phyloP scores from a whole-genome alignment of 1,140 invertebrate genomes.

The Gerris buenoi region DNA sequence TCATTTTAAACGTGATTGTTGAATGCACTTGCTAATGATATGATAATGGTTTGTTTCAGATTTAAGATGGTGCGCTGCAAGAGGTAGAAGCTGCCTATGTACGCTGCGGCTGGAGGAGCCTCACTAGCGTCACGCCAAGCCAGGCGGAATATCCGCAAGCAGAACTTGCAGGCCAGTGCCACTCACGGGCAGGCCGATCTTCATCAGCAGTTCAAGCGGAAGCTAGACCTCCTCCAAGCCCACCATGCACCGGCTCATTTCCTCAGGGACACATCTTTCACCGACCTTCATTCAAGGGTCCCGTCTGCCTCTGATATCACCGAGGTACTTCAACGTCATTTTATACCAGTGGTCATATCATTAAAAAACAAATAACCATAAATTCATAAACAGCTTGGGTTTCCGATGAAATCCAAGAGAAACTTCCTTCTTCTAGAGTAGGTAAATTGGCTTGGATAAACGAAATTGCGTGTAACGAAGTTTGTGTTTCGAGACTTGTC shows the following conservation, averaged over 20 bases:
- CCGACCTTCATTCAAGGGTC: constrained; percentile 12
- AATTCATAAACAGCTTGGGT: too few species aligned
- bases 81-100: constrained; percentile 34
- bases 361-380: too few species aligned
- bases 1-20: too few species aligned
- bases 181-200: constrained; percentile 20
- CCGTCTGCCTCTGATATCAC: constrained; percentile 6
- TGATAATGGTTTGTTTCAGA: background rate
- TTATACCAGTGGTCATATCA: too few species aligned
- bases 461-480: too few species aligned
- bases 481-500: too few species aligned
- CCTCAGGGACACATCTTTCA: constrained; percentile 14
- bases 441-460: too few species aligned
- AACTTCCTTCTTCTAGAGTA: too few species aligned
- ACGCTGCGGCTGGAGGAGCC: constrained; percentile 55
- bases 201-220: constrained; percentile 24
- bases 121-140: constrained; percentile 52
- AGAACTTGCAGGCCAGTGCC: constrained; percentile 4
- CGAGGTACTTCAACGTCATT: constrained; percentile 1
- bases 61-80: constrained; percentile 4
- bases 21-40: too few species aligned
- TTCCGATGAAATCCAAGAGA: too few species aligned
- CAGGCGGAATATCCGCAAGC: constrained; percentile 26
- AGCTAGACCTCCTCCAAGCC: constrained; percentile 24
- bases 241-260: constrained; percentile 20